phyloP scores from a whole-genome alignment of 2,888 invertebrate species.

The Gibbula magus region DNA sequence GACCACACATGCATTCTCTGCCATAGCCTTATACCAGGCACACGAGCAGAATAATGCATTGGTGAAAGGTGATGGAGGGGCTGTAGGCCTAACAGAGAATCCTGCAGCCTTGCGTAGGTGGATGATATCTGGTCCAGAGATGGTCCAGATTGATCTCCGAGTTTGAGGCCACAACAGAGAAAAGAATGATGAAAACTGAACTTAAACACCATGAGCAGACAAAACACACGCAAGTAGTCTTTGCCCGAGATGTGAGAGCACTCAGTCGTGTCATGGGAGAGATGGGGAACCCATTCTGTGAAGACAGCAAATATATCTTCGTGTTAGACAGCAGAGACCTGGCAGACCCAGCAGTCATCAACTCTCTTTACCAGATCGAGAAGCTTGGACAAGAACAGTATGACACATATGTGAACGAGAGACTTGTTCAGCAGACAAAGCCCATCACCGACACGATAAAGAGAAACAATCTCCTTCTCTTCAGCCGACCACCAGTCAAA shows the following conservation, averaged over 20 bases:
- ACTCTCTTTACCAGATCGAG: no score
- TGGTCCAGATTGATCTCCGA: background rate
- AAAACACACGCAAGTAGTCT: background rate
- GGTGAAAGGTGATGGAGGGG: background rate
- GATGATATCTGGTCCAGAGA: background rate
- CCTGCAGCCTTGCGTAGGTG: background rate
- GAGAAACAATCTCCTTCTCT: no score
- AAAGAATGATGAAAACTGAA: background rate
- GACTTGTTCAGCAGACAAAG: no score
- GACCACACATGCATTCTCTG: background rate
- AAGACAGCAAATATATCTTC: no score
- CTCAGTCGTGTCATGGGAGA: slow-evolving; percentile 21
- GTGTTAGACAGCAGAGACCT: no score
- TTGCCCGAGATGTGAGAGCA: background rate
- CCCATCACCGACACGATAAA: no score
- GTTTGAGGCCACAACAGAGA: background rate
- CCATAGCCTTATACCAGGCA: background rate
- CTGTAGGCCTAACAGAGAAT: background rate
- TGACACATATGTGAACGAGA: no score
- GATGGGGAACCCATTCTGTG: slow-evolving; percentile 37
- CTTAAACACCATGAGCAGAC: background rate
- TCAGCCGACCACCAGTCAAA: background rate
- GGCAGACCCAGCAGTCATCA: no score
- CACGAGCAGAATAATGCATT: background rate
- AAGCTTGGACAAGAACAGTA: no score